Base-by-base conservation (phyloP, 2,888 invertebrate genomes). In the Cryptocheilus praepositus region DNA sequence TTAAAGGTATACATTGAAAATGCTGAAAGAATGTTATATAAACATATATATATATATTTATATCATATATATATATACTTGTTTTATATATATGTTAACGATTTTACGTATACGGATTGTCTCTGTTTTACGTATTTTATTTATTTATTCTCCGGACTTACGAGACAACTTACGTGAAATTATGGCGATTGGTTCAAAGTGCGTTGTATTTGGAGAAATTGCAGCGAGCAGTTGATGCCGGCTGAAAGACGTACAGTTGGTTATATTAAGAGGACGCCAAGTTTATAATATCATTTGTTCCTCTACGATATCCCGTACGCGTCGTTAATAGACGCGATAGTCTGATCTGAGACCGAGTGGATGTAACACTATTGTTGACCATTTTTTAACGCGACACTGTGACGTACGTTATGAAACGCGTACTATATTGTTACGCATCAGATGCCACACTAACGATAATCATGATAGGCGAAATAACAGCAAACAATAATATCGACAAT, bases 371-470 rank as follows among this genome's bases (percentile, higher is more conserved):
- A 36, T 59, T 68, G 67, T 70, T 71, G 67, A 67, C 58, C 36
- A 11, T 36, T 36, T 60, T 63, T 28, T 64, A 71, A 60, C 60
- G 55, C 62, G 58, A 67, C 52, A 36, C n/a, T 49, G 4, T 13
- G 18, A 49, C 49, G 49, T 49, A 13, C 18, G 36, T 36, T 36
- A 36, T 49, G 21, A 58, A 58, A 51, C 52, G 52, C 49, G 61
- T 72, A 69, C 55, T 73, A 74, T 73, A 80, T 76, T 81, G 79
- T 81, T 84, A 77, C 69, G 67, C 76, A 75, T 71, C 71, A 74
- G 66, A 79, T 72, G 78, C 73, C 79, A 80, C 78, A 82, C 80
- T 85, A 85, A 85, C 80, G 83, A 81, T 79, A 80, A 80, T 77
- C 74, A 79, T 81, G 76, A 75, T 68, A 77, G 69, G 65, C 70